Conservation (phyloP, 1,140 invertebrate species). For the Drosophila ambigua region DNA sequence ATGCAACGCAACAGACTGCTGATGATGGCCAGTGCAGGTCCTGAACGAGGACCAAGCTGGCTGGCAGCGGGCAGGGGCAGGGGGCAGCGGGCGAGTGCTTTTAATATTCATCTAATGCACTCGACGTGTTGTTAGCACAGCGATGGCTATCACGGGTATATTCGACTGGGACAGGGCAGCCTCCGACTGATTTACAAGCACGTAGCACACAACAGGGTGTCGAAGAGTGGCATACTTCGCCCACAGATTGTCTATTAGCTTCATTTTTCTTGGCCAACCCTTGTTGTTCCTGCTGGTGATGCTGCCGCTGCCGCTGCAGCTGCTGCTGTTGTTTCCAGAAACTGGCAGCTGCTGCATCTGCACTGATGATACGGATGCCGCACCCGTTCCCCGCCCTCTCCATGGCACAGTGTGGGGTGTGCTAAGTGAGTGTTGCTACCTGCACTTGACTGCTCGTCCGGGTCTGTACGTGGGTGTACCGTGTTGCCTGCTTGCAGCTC, state of each 20-base stretch:
- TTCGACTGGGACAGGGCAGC: not conserved
- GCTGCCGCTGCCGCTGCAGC: constrained; percentile 10
- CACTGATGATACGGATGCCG: constrained; percentile 14
- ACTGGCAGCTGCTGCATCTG: constrained; percentile 50
- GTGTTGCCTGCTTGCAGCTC: constrained; percentile 5
- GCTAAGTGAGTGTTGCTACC: constrained; percentile 47
- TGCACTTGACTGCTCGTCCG: constrained; percentile 12
- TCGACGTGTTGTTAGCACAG: constrained; percentile 39
- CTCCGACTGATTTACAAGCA: not conserved
- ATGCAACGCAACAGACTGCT: constrained; percentile 51
- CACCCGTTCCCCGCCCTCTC: not conserved
- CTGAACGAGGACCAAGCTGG: constrained; percentile 29
- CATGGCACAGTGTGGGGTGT: constrained; percentile 9
- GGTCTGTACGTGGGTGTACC: constrained; percentile 19
- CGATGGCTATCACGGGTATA: not conserved
- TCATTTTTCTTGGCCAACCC: constrained; percentile 55
- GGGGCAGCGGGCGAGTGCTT: constrained; percentile 55
- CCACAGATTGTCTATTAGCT: constrained; percentile 45
- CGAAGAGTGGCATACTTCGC: not conserved
- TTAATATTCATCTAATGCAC: constrained; percentile 81
- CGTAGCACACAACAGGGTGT: not conserved
- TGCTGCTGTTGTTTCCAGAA: constrained; percentile 42
- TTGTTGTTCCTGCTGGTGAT: constrained; percentile 1
- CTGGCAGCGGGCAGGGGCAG: constrained; percentile 7
- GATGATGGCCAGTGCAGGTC: constrained; percentile 35